Base-by-base conservation (phyloP, 2,797 vertebrate species). In the Fratercula arctica region DNA sequence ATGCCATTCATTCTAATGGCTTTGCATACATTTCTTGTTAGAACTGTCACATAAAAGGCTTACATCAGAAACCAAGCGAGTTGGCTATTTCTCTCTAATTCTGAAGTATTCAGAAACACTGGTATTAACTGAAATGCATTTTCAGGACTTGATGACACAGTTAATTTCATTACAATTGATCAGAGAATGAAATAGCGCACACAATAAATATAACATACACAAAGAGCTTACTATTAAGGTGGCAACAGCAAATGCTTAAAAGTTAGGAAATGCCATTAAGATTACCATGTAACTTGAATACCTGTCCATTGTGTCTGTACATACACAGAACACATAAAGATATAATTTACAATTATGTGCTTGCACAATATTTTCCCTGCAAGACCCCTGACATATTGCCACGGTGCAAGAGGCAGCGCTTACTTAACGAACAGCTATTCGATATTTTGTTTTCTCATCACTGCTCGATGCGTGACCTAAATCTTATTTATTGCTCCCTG, bases 1-100 rank as follows among this genome's bases (percentile, higher is more conserved):
- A 83, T 33, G 78, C 81, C 88, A 90, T 82, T 95, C 91, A 92
- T 82, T 93, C 60, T 80, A 85, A 92, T 77, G 84, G 60, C 56
- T 92, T 83, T 89, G 81, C 78, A 85, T 80, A 84, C 18, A 61
- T 77, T 80, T 94, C 77, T 90, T 67, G 81, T 75, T 82, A 90
- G 72, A 77, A 54, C 69, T 78, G 68, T 77, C 67, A 90, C 72
- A 75, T 83, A 31, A 93, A 95, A 95, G 86, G 68, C 37, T 80
- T 79, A 54, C 50, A 46, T 1, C 74, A 60, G 74, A 75, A 96
- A 45, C n/a, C 63, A 79, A 90, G 56, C 31, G 80, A 87, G 74
- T 12, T 92, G 81, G 37, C 68, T 69, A 76, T 64, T 95, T 86
- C 68, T 87, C n/a, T 67, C 80, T 54, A 50, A 82, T 87, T 95